phyloP scores from a whole-genome alignment of 1,140 invertebrate species.

The Venturia canescens region DNA sequence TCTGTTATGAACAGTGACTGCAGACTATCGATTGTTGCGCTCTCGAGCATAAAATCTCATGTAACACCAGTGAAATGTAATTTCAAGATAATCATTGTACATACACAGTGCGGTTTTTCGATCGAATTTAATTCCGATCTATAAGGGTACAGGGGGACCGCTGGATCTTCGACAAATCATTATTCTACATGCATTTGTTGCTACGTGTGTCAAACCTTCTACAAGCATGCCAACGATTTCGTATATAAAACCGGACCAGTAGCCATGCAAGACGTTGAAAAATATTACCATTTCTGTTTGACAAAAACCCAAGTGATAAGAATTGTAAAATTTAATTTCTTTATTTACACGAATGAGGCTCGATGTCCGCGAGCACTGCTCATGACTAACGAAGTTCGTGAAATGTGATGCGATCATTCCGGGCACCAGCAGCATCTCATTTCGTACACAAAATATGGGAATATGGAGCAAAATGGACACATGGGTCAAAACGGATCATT shows the following conservation, averaged over 20 bases:
- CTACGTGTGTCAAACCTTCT: neutral
- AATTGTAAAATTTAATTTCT: neutral
- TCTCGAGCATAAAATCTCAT: constrained; percentile 45
- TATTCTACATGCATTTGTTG: neutral
- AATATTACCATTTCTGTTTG: too few relatives aligned
- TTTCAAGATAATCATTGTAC: constrained; percentile 29
- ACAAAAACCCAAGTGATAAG: too few relatives aligned
- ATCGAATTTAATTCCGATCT: constrained; percentile 28
- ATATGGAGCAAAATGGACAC: constrained; percentile 27
- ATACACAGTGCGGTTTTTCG: constrained; percentile 39
- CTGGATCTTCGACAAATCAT: neutral
- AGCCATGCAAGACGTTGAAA: too few relatives aligned
- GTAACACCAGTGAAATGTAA: constrained; percentile 44
- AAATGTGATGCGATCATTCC: neutral
- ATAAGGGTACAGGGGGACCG: neutral
- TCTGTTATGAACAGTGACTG: neutral
- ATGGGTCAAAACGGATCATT: too few relatives aligned
- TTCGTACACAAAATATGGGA: neutral
- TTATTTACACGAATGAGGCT: neutral
- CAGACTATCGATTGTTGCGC: constrained; percentile 14
- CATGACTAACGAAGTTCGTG: neutral
- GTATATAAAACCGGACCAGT: too few relatives aligned
- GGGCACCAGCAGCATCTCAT: neutral
- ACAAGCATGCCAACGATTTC: neutral
- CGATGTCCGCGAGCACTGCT: neutral